phyloP scores from a whole-genome alignment of 2,113 vertebrate genomes.

The Ctenomys sociabilis region DNA sequence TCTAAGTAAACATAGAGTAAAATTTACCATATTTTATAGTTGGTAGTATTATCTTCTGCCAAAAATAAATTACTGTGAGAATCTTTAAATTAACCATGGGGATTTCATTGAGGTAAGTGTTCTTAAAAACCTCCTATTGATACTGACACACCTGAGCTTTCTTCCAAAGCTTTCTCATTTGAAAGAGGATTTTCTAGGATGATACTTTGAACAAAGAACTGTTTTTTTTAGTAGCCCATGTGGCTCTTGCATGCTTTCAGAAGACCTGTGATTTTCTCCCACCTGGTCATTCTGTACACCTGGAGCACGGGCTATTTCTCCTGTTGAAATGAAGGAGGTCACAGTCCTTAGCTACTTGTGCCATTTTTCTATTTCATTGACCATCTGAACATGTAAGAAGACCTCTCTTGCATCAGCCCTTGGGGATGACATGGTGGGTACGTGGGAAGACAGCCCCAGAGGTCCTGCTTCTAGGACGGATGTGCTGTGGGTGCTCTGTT shows the following conservation, averaged over 20 bases:
- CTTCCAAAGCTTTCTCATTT: background rate
- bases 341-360: background rate
- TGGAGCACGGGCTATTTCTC: background rate
- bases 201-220: background rate
- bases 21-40: background rate
- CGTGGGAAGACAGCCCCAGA: accelerated
- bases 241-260: background rate
- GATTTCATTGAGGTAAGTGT: background rate
- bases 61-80: background rate
- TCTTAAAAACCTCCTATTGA: background rate
- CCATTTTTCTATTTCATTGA: background rate
- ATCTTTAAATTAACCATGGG: background rate
- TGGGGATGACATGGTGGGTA: background rate
- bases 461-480: too few relatives aligned
- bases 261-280: background rate
- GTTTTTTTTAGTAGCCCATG: background rate
- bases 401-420: background rate
- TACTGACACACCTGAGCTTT: background rate
- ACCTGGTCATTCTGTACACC: background rate
- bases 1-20: background rate
- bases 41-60: background rate
- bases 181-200: background rate
- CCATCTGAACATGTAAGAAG: background rate
- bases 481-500: background rate
- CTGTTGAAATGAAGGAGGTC: background rate